Evolutionary conservation across 2,797 vertebrate species (phyloP).

Genomic region (Intellagama lesueurii): DNA sequence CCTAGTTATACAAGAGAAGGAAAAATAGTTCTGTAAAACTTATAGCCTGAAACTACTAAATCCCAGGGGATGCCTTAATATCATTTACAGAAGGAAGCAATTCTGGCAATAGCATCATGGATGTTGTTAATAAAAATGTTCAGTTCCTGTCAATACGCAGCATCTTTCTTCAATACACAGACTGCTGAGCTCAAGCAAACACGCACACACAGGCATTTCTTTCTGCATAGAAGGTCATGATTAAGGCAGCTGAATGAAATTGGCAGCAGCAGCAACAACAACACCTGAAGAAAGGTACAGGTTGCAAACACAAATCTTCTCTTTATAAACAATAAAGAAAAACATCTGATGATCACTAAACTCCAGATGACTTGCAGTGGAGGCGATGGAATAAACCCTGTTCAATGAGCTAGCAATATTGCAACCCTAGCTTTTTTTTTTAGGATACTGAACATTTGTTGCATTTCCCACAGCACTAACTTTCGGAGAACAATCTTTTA

Average conservation of each 20-base stretch:
- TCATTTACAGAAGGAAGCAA: slow-evolving; percentile 35
- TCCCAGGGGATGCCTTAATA: slow-evolving; percentile 26
- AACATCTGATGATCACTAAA: background rate
- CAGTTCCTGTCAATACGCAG: slow-evolving; percentile 37
- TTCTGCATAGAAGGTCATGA: slow-evolving; percentile 1
- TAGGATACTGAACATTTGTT: background rate
- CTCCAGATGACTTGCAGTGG: background rate
- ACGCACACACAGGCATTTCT: background rate
- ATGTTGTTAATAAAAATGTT: slow-evolving; percentile 41
- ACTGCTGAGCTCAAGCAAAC: slow-evolving; percentile 13
- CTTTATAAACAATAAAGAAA: background rate
- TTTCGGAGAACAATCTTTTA: background rate
- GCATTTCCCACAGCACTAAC: background rate
- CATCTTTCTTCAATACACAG: slow-evolving; percentile 34
- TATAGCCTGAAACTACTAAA: slow-evolving; percentile 9
- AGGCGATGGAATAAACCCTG: background rate
- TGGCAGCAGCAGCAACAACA: background rate
- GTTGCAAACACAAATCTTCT: background rate
- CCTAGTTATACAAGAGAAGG: background rate
- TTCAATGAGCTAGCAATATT: background rate
- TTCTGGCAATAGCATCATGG: slow-evolving; percentile 34
- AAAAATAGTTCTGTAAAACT: background rate
- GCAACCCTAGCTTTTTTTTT: background rate
- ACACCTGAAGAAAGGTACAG: background rate
- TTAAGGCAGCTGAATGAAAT: slow-evolving; percentile 29